These are phyloP conservation scores for Acanthisitta chloris DNA, from an alignment of 2,113 vertebrate species.

Conservation along the genomic window DNA sequence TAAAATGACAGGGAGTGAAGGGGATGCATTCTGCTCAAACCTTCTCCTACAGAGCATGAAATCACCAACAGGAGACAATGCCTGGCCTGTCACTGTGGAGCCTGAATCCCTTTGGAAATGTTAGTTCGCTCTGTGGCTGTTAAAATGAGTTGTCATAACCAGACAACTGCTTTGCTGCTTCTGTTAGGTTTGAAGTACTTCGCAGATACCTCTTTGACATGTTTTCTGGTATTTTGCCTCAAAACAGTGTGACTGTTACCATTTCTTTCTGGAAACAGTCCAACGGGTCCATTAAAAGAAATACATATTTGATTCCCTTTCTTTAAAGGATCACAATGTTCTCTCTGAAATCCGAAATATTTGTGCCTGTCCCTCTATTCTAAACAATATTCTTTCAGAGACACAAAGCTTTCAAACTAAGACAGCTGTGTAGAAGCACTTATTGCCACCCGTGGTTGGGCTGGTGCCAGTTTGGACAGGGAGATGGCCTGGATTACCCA, in stretches of 20 bases:
- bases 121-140: neutral
- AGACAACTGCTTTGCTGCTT: neutral
- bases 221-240: constrained; percentile 42
- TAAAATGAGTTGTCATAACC: neutral
- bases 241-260: neutral
- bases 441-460: rapidly evolving
- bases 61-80: neutral
- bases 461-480: neutral
- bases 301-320: neutral
- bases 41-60: neutral
- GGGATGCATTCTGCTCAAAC: neutral
- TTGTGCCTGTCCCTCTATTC: neutral
- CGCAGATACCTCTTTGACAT: constrained; percentile 10
- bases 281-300: constrained; percentile 35
- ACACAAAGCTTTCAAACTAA: neutral
- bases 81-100: neutral
- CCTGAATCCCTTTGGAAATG: neutral
- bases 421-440: neutral
- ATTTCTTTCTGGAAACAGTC: constrained; percentile 6
- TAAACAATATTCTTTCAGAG: neutral
- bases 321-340: neutral
- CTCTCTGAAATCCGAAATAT: neutral
- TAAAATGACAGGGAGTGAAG: neutral
- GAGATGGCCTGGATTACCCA: neutral
- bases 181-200: neutral